Conservation (phyloP, 1,140 invertebrate species). For the Euschistus heros region DNA sequence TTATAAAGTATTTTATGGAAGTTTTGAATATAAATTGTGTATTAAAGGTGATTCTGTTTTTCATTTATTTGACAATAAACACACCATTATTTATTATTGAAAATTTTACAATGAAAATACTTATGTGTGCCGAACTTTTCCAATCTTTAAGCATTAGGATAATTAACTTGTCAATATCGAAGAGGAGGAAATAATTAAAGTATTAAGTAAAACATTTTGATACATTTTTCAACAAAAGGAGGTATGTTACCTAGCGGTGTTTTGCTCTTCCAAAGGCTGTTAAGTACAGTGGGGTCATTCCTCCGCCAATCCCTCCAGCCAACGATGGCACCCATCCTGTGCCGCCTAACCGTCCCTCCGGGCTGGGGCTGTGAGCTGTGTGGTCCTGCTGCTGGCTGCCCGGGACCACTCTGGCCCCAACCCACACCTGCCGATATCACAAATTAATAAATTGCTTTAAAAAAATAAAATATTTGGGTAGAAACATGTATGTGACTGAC, state of each 20-base stretch:
- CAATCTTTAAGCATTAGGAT: not conserved
- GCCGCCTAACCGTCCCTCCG: slow-evolving; percentile 24
- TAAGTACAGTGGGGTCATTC: slow-evolving; percentile 53
- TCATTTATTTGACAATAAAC: no score
- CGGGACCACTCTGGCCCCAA: slow-evolving; percentile 29
- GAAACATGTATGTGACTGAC: no score
- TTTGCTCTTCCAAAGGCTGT: slow-evolving; percentile 56
- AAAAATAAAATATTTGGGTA: no score
- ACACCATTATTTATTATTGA: no score
- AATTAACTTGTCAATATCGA: not conserved
- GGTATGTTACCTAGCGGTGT: slow-evolving; percentile 47
- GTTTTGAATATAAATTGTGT: no score
- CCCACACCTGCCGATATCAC: not conserved
- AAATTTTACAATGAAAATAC: no score
- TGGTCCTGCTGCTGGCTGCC: slow-evolving; percentile 35
- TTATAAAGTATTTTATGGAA: no score
- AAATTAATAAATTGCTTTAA: no score
- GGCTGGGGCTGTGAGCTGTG: slow-evolving; percentile 33
- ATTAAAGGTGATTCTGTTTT: no score
- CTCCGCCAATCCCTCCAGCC: slow-evolving; percentile 54
- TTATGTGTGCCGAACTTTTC: not conserved
- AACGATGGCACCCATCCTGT: slow-evolving; percentile 34
- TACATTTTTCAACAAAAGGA: not conserved
- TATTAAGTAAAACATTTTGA: not conserved
- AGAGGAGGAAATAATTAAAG: not conserved